A percentile compares a stretch with the other conserved stretches of the same genome.
These are phyloP conservation scores for Drosophila formosana DNA, from an alignment of 2,888 invertebrate genomes.

Conservation along the genomic window DNA sequence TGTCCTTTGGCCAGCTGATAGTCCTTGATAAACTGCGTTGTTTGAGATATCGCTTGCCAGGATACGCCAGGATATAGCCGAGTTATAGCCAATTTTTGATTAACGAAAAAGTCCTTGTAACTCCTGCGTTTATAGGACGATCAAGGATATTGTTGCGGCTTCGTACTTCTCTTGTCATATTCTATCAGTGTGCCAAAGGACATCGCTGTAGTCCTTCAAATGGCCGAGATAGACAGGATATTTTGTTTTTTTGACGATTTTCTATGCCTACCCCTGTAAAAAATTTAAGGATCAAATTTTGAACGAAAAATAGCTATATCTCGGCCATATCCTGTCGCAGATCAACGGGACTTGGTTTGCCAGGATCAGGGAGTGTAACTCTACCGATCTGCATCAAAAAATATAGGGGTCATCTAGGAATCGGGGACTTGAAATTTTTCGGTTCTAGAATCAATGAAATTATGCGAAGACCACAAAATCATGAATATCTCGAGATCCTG, in stretches of 20 bases:
- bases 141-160: neutral
- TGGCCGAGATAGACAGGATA: neutral
- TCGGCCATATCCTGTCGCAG: too few relatives aligned
- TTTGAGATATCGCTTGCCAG: neutral
- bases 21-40: neutral
- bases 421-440: too few relatives aligned
- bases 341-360: too few relatives aligned
- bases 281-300: too few relatives aligned
- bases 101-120: neutral
- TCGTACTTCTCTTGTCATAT: too few relatives aligned
- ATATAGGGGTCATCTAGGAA: too few relatives aligned
- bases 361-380: too few relatives aligned
- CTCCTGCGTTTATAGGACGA: neutral
- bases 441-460: too few relatives aligned
- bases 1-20: neutral
- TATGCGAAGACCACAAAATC: too few relatives aligned
- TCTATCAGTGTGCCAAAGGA: neutral
- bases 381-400: too few relatives aligned
- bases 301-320: too few relatives aligned
- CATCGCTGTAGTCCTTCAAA: neutral
- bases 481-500: too few relatives aligned
- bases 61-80: neutral
- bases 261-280: neutral
- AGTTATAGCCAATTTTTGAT: neutral
- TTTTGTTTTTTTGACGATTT: neutral